These are phyloP conservation scores for Thomomys bottae DNA, from an alignment of 2,113 vertebrate genomes.

Conservation along the genomic window DNA sequence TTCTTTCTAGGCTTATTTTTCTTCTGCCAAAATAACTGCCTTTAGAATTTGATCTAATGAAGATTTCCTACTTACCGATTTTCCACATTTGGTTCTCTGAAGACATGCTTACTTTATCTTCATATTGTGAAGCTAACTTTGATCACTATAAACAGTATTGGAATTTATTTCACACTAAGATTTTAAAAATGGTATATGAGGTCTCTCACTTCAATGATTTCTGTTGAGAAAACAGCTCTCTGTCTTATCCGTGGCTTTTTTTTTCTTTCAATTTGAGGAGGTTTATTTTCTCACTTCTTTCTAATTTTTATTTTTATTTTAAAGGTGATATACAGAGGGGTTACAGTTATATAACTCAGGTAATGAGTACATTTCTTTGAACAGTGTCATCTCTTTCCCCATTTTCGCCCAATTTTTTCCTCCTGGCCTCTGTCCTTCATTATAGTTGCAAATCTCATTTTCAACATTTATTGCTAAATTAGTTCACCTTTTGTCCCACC, in stretches of 20 bases:
- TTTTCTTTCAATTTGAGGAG: too few relatives aligned
- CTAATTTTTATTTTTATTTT: too few relatives aligned
- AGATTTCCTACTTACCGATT: background rate
- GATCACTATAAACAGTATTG: constrained; percentile 9
- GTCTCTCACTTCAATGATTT: background rate
- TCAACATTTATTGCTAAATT: too few relatives aligned
- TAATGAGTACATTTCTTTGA: too few relatives aligned
- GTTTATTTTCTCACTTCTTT: too few relatives aligned
- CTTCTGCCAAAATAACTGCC: background rate
- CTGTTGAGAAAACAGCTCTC: background rate
- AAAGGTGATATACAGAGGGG: too few relatives aligned
- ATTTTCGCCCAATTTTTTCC: too few relatives aligned
- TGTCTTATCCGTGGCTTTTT: background rate
- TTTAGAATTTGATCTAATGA: background rate
- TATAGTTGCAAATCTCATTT: too few relatives aligned
- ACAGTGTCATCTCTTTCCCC: too few relatives aligned
- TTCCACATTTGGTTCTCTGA: background rate
- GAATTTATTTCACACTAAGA: background rate
- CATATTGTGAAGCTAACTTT: background rate
- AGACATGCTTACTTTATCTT: background rate
- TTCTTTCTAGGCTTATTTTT: background rate
- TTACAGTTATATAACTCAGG: too few relatives aligned
- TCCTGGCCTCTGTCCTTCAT: too few relatives aligned
- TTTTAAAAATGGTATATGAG: background rate
- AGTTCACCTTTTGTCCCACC: too few relatives aligned